phyloP scores from a whole-genome alignment of 2,113 vertebrate genomes.

The Bubo scandiacus region DNA sequence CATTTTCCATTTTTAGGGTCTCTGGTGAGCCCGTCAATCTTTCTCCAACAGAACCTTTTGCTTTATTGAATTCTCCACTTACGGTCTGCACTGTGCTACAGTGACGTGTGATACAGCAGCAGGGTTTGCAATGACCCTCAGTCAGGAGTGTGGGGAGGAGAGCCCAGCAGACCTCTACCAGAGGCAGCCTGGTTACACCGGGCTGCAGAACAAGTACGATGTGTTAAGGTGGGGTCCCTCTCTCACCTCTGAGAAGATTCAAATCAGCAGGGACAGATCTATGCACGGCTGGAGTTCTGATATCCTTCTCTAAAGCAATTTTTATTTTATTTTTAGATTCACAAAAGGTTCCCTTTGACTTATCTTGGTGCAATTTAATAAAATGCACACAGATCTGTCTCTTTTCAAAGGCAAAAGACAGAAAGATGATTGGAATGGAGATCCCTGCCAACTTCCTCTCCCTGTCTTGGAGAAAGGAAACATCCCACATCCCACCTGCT shows the following conservation, averaged over 20 bases:
- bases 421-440: background rate
- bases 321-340: slow-evolving; percentile 9
- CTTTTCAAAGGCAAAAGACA: background rate
- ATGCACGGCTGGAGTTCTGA: background rate
- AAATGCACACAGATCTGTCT: background rate
- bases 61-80: background rate
- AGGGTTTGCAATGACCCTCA: background rate
- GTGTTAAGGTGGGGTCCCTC: background rate
- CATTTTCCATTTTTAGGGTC: background rate
- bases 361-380: background rate
- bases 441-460: background rate
- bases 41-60: background rate
- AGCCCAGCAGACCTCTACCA: background rate
- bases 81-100: too few relatives aligned
- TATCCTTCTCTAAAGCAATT: background rate
- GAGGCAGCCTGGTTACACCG: background rate
- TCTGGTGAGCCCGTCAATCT: background rate
- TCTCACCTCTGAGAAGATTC: background rate
- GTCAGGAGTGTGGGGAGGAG: fast-evolving
- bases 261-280: background rate
- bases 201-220: fast-evolving
- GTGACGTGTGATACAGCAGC: background rate
- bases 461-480: background rate
- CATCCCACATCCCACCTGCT: fast-evolving
- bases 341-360: background rate